A percentile compares a stretch with the other conserved stretches of the same genome.
phyloP scores from a whole-genome alignment of 2,797 vertebrate species.

The Enteromius mattozi region DNA sequence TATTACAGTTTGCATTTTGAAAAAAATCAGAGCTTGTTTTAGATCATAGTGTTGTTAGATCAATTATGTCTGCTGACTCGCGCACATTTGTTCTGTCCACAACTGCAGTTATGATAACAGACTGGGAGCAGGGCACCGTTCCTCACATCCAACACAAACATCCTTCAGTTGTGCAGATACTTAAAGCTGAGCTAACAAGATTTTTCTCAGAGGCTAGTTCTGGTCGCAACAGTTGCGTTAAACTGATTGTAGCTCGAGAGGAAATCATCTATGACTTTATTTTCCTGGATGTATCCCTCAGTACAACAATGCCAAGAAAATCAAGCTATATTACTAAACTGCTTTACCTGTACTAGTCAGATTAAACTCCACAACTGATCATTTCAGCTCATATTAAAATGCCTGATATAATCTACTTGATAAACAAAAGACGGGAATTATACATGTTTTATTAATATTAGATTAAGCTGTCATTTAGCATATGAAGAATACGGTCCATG shows the following conservation, averaged over 20 bases:
- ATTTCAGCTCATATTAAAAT: neutral
- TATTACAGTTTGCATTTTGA: neutral
- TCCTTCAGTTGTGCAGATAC: slow-evolving; percentile 24
- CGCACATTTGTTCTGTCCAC: neutral
- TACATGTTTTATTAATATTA: neutral
- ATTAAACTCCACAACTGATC: neutral
- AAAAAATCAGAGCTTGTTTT: neutral
- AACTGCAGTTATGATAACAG: neutral
- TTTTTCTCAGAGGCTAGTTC: slow-evolving; percentile 17
- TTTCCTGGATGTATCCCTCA: slow-evolving; percentile 19
- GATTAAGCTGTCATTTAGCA: neutral
- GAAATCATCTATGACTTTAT: slow-evolving; percentile 15
- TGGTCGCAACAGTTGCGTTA: slow-evolving; percentile 2
- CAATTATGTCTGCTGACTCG: neutral
- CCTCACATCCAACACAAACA: slow-evolving; percentile 2
- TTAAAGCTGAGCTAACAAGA: slow-evolving; percentile 28
- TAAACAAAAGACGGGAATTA: neutral
- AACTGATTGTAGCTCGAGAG: slow-evolving; percentile 35
- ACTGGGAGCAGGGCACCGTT: neutral
- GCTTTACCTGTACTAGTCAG: neutral
- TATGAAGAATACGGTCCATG: neutral
- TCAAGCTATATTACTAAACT: neutral
- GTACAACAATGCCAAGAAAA: slow-evolving; percentile 17
- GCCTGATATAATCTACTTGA: neutral
- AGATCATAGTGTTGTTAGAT: neutral